Evolutionary conservation across 2,888 invertebrate species (phyloP), one percentile per base, ranked within the genome.

Genomic region (Agrilus biguttatus): DNA sequence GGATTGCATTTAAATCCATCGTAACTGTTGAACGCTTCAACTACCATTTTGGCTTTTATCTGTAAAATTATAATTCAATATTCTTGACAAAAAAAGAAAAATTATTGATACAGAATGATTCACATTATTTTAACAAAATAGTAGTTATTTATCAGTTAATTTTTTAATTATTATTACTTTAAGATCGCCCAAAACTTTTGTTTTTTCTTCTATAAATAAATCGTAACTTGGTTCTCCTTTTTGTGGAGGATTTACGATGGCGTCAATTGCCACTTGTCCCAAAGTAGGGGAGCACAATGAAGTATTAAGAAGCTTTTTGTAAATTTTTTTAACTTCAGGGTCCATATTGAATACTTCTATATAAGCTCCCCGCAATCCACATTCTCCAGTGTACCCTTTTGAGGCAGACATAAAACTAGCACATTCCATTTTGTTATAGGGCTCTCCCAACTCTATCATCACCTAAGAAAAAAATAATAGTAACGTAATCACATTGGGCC

Each of bases 1-100:
- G 73, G 68, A 60, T 91, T 89, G 55, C 90, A 89, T 19, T 66
- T 71, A 62, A 86, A 78, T 14, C 93, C 92, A 47, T 82, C 76
- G 65, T 95, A 87, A 45, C 72, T 70, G 68, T 91, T 92, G 61
- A 96, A 83, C 0, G 86, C 79, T 32, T 85, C 77, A 3, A 80
- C 81, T 38, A 91, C 81, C 65, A 91, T 71, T 43, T 73, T 66
- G 3, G 93, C 91, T 51, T 91, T 70, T 14, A 33, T 40, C 48
- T 50, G 36, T 8, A 43, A 39, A 41, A 12, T 36, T 28, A 28
- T 10, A 2, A 4, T 17, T 17, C 17, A 17, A 4, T 17, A 17
- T 17, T 17, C 17, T 17, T 17, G 17, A 17, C 2, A 17, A 17
- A 17, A 3, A 4, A 17, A 17, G 4, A 17, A 17, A 17, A 17